These are phyloP conservation scores for Paraplagusia blochii DNA, from an alignment of 2,113 vertebrate genomes.

Conservation along the genomic window DNA sequence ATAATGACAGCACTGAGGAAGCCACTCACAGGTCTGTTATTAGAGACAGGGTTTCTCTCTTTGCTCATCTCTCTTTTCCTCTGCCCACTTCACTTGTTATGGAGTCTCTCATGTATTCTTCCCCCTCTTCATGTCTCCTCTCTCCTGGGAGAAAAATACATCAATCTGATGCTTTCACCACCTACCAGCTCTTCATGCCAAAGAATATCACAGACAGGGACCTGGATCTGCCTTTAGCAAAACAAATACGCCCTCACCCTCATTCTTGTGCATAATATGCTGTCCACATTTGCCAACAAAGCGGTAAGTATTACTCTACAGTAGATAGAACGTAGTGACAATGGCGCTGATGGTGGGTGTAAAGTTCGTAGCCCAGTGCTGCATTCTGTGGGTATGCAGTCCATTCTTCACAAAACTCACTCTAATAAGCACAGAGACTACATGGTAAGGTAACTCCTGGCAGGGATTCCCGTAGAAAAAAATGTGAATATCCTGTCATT, in stretches of 20 bases:
- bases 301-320: too few relatives aligned
- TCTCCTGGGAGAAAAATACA: conserved; percentile 9
- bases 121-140: neutral
- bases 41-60: conserved; percentile 30
- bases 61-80: conserved; percentile 9
- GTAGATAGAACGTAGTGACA: too few relatives aligned
- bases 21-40: conserved; percentile 31
- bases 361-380: neutral
- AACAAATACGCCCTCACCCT: neutral
- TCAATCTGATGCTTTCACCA: conserved; percentile 6
- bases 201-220: conserved; percentile 1
- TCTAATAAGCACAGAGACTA: neutral
- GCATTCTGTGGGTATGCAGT: neutral
- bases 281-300: too few relatives aligned
- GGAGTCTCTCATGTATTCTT: conserved; percentile 18
- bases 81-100: conserved; percentile 15
- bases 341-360: neutral
- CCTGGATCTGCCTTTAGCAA: neutral
- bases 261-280: neutral
- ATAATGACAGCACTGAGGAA: conserved; percentile 35
- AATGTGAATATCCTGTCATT: conserved; percentile 2
- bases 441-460: conserved; percentile 10
- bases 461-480: conserved; percentile 3
- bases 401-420: neutral
- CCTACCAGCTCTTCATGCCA: neutral